Base-by-base conservation (phyloP, 2,888 invertebrate species). In the Drosophila percnosoma region DNA sequence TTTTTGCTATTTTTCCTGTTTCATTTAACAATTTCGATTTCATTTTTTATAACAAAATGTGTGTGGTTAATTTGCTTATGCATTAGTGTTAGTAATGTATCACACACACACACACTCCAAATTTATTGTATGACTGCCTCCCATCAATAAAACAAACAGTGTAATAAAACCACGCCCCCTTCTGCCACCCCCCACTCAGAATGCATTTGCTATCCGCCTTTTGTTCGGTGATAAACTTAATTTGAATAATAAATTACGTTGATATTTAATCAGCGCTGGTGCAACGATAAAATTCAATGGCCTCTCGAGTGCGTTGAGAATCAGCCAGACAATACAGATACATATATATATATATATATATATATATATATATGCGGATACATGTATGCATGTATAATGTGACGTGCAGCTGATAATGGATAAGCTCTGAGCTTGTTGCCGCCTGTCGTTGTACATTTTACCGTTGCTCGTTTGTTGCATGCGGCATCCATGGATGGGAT, bases 221-320 rank as follows among this genome's bases (percentile, higher is more conserved):
- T 87, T 86, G 89, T 86, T 68, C 68, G 69, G 10, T 74, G 85
- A 89, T 86, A 86, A 86, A 87, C 90, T 82, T 86, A 85, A 85
- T 85, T 85, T 85, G 85, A 85, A 85, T 85, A 85, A 89, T 85
- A 85, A 85, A 85, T 85, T 87, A 89, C 86, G 87, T 78, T 73
- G 85, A 87, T 85, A 85, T 85, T 89, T 89, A 85, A 85, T 85
- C 85, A 85, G 87, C 85, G 82, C 66, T 54, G 77, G 67, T 65
- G 57, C 89, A 64, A 77, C 87, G 89, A 84, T 84, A 89, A 84
- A 84, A 84, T 75, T 73, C 89, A 89, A 85, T 77, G 89, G 71
- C 68, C 87, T 74, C 73, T 64, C 55, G 78, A 77, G 88, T 51
- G 67, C 42, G 24, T 45, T 24, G 45, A 45, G 24, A 45, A 15